Evolutionary conservation across 2,888 invertebrate genomes (phyloP).

Genomic region (Sphecodes monilicornis): DNA sequence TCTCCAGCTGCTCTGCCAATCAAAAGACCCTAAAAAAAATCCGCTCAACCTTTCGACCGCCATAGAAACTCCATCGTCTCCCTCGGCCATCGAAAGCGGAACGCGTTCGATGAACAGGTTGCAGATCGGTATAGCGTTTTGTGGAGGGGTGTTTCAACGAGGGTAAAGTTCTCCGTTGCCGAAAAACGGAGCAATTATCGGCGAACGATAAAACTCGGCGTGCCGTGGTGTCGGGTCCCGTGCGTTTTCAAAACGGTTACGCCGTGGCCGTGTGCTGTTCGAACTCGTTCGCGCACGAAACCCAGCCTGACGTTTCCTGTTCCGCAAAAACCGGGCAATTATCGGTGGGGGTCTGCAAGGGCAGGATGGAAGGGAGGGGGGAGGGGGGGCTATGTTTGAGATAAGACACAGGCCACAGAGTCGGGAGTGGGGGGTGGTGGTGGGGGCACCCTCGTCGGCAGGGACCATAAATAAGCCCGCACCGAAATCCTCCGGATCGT

Average conservation of each 20-base stretch:
- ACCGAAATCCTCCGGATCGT: constrained; percentile 57
- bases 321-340: constrained; percentile 55
- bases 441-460: constrained; percentile 15
- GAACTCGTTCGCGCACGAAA: constrained; percentile 41
- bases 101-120: neutral
- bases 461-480: constrained; percentile 58
- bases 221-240: neutral
- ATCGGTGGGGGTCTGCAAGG: constrained; percentile 33
- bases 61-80: neutral
- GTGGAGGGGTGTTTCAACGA: constrained; percentile 9
- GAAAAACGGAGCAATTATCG: constrained; percentile 57
- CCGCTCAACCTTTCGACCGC: neutral
- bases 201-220: constrained; percentile 29
- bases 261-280: neutral
- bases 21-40: neutral
- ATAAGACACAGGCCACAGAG: constrained; percentile 44
- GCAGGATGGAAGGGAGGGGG: neutral
- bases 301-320: constrained; percentile 15
- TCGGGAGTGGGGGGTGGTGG: neutral
- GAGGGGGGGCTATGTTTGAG: constrained; percentile 2
- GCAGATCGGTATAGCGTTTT: neutral
- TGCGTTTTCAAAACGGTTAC: neutral
- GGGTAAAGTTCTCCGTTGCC: neutral
- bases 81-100: neutral
- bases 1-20: neutral